Evolutionary conservation across 2,113 vertebrate genomes (phyloP).

Genomic region (Dermatemys mawii): DNA sequence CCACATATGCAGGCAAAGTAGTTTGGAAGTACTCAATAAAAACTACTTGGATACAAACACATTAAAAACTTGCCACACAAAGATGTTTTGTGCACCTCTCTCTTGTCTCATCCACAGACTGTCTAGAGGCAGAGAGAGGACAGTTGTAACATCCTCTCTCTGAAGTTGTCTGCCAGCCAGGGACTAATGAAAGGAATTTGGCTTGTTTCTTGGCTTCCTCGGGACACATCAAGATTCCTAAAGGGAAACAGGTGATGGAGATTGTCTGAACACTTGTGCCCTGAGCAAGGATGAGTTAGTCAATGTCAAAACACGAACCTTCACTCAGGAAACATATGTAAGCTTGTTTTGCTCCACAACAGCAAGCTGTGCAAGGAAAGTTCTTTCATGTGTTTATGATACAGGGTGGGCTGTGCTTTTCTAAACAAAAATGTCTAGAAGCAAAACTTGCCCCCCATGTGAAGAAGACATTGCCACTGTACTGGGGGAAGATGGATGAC

Average conservation of each 20-base stretch:
- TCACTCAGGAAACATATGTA: constrained; percentile 44
- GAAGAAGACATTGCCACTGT: background rate
- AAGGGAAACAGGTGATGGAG: constrained; percentile 63
- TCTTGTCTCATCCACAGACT: constrained; percentile 18
- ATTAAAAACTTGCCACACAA: constrained; percentile 43
- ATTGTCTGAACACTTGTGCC: constrained; percentile 62
- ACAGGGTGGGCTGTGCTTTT: background rate
- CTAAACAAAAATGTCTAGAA: background rate
- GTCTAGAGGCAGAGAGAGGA: constrained; percentile 61
- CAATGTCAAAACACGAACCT: constrained; percentile 65
- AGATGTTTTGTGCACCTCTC: constrained; percentile 1
- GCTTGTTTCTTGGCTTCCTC: constrained; percentile 53
- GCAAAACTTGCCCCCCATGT: background rate
- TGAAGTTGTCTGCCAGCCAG: constrained; percentile 47
- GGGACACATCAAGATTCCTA: constrained; percentile 61
- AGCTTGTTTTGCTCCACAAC: constrained; percentile 26
- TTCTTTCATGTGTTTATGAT: background rate
- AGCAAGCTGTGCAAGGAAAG: background rate
- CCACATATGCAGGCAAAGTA: constrained; percentile 18
- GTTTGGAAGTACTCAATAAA: constrained; percentile 29
- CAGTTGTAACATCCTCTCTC: constrained; percentile 66
- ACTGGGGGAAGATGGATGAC: background rate
- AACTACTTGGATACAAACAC: background rate
- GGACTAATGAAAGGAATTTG: constrained; percentile 62
- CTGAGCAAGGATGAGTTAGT: constrained; percentile 69